Evolutionary conservation across 2,113 vertebrate genomes (phyloP), one percentile per base, ranked within the genome.

Genomic region (mouse (Mus musculus)): DNA sequence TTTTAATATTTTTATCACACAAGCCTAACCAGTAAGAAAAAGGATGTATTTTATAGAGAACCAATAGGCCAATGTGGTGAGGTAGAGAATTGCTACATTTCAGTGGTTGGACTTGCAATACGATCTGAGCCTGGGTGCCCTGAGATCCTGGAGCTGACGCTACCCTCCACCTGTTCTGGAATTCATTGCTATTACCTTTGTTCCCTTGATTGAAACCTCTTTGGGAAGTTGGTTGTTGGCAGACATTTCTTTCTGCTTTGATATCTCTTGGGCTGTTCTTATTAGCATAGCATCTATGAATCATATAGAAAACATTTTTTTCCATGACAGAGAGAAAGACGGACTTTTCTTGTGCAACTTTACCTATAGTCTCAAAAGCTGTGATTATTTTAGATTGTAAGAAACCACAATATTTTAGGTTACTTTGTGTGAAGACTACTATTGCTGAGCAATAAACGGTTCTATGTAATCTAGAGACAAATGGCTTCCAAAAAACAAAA

Each of bases 371-470:
- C 96, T 98, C 98, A 97, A 98, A 98, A 96, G 97, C 96, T 94
- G 88, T 97, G 76, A 98, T 98, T 98, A 99, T 99, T 98, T 98
- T 97, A 97, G 98, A 88, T 19, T 72, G 24, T 4, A 78, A 63
- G 67, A 89, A 17, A 49, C 93, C 17, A 93, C 7, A n/a, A 3
- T 88, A 77, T 98, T 98, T 98, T 98, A 98, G 97, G 96, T 97
- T 98, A 97, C 98, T 99, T 98, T 99, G 95, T 98, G 87, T 97
- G 84, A 98, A 98, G 98, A 97, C 96, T 98, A 97, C 73, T 87
- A 98, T 99, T 98, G 98, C 99, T 98, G 99, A 99, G 98, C 98
- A 99, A 98, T 98, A 98, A 98, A 98, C 98, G 98, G 96, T 98
- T 98, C 97, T 98, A 17, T 78, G 30, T 91, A 39, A 71, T 78